These are phyloP conservation scores for Poecile montanus DNA, from an alignment of 2,797 vertebrate species.

Conservation along the genomic window DNA sequence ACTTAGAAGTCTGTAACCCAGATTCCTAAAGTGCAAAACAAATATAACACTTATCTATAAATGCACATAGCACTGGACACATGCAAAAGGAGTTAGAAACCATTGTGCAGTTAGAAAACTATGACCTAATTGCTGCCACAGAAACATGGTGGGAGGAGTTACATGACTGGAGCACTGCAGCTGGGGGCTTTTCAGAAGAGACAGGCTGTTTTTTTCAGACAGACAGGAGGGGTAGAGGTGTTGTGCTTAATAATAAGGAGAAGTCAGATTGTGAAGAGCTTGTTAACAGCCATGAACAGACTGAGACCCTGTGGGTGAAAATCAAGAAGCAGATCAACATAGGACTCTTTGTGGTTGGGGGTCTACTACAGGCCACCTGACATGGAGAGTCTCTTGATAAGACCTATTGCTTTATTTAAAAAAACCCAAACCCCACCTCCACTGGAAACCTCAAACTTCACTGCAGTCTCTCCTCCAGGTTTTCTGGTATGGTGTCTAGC, in stretches of 20 bases:
- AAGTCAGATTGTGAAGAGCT: not conserved
- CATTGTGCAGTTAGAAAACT: not conserved
- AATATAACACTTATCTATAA: not conserved
- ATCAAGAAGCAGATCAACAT: not conserved
- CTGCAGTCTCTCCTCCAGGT: slow-evolving; percentile 89
- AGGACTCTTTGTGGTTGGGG: too few species aligned
- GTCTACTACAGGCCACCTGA: not conserved
- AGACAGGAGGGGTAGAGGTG: not conserved
- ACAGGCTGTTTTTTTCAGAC: not conserved
- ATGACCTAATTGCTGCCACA: not conserved
- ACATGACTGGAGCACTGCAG: not conserved
- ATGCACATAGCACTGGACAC: not conserved
- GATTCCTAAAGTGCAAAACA: not conserved
- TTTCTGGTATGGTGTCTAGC: slow-evolving; percentile 93
- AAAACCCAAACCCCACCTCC: slow-evolving; percentile 76
- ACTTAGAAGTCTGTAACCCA: not conserved
- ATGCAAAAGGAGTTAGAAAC: not conserved
- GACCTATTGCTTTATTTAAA: not conserved
- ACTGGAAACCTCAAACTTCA: slow-evolving; percentile 92
- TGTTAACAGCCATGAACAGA: not conserved
- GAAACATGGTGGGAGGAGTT: not conserved
- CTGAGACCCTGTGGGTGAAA: not conserved
- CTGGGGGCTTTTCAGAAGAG: not conserved
- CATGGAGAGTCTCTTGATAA: not conserved
- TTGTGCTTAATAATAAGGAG: not conserved